These are phyloP conservation scores for Periophthalmus magnuspinnatus DNA, from an alignment of 2,797 vertebrate genomes.

Conservation along the genomic window DNA sequence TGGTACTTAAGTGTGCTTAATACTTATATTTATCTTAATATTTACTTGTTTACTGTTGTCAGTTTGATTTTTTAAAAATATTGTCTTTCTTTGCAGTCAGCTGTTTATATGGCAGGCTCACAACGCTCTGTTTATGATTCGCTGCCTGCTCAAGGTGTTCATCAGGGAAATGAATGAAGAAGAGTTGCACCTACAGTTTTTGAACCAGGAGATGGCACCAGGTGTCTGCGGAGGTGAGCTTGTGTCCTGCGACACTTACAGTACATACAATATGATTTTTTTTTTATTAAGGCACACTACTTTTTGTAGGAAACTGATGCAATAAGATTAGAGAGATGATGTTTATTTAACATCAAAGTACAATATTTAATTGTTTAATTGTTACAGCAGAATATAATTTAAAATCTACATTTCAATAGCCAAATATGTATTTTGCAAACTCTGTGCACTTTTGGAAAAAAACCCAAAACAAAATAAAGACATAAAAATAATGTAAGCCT, in stretches of 20 bases:
- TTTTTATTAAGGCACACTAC: not conserved
- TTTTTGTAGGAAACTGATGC: not conserved
- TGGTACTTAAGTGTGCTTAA: too few species aligned
- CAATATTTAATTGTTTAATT: not conserved
- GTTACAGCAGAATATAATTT: not conserved
- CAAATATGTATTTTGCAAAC: not conserved
- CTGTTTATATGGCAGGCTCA: constrained; percentile 99
- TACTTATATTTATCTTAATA: too few species aligned
- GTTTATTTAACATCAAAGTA: too few species aligned
- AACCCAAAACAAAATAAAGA: not conserved
- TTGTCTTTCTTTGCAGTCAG: constrained; percentile 81
- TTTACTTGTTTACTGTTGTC: not conserved
- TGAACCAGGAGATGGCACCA: constrained; percentile 86
- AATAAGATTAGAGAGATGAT: not conserved
- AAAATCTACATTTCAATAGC: not conserved
- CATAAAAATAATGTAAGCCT: constrained; percentile 14
- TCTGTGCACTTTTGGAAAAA: not conserved
- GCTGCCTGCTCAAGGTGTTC: constrained; percentile 95
- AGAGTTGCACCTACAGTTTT: constrained; percentile 91
- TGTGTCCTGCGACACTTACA: not conserved
- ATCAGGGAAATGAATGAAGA: constrained; percentile 90
- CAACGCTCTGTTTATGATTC: constrained; percentile 95
- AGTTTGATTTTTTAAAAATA: constrained; percentile 14
- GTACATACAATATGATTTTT: not conserved
- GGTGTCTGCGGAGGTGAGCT: constrained; percentile 83